These are phyloP conservation scores for Fragum whitleyi DNA, from an alignment of 2,888 invertebrate genomes.

Conservation along the genomic window DNA sequence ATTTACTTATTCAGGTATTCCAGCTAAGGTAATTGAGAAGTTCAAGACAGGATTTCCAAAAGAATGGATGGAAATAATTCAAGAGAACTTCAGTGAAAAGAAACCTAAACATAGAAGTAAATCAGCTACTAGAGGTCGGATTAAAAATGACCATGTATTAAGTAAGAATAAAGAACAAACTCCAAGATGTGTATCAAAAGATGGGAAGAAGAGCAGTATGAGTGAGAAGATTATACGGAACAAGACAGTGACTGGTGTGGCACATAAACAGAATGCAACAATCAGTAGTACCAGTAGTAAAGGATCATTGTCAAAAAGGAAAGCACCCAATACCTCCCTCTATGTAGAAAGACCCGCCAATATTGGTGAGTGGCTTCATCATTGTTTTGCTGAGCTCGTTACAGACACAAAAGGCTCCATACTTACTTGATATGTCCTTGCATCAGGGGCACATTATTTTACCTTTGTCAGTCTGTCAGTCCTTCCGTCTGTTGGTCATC, in stretches of 20 bases:
- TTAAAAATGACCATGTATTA: not conserved
- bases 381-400: too few relatives aligned
- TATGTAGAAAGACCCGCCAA: not conserved
- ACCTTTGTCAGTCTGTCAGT: too few relatives aligned
- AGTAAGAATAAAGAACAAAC: not conserved
- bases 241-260: not conserved
- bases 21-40: conserved; percentile 59
- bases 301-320: not conserved
- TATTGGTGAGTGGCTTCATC: conserved; percentile 8
- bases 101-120: conserved; percentile 5
- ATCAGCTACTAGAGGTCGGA: not conserved
- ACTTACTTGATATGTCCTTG: too few relatives aligned
- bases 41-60: conserved; percentile 72
- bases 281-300: not conserved
- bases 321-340: not conserved
- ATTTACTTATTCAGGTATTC: conserved; percentile 55
- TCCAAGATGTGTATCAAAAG: not conserved
- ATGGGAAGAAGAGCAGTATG: not conserved
- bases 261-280: not conserved
- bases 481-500: too few relatives aligned
- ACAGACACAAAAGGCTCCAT: too few relatives aligned
- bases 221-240: conserved; percentile 11
- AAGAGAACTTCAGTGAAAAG: conserved; percentile 54
- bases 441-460: too few relatives aligned
- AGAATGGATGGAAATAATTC: conserved; percentile 71